A percentile compares a stretch with the other conserved stretches of the same genome.
Conservation (phyloP, 2,113 vertebrate species). For the Lathamus discolor region DNA sequence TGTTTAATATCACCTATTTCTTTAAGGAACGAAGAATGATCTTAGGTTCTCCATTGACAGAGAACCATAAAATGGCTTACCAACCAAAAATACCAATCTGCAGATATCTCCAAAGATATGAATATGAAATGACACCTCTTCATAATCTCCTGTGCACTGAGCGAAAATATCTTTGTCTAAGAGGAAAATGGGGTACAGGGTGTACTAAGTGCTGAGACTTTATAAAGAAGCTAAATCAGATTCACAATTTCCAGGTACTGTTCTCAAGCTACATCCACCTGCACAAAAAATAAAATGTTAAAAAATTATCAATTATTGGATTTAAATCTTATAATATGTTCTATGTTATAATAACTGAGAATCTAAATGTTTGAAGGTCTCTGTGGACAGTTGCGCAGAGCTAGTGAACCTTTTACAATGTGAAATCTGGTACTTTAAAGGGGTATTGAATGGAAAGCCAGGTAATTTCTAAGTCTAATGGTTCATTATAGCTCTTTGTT, state of each 20-base stretch:
- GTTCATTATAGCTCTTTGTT: not conserved
- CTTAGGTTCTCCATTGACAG: not conserved
- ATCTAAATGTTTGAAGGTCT: not conserved
- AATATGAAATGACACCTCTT: not conserved
- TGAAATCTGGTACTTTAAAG: not conserved
- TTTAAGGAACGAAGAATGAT: not conserved
- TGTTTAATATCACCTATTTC: not conserved
- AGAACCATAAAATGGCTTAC: not conserved
- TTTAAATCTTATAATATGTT: not conserved
- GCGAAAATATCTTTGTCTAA: not conserved
- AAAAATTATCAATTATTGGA: not conserved
- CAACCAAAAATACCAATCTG: not conserved
- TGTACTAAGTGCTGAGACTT: not conserved
- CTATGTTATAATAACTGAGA: not conserved
- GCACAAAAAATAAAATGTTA: not conserved
- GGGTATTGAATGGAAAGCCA: not conserved
- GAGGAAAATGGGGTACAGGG: not conserved
- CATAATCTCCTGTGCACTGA: not conserved
- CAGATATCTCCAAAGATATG: not conserved
- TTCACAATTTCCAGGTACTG: not conserved
- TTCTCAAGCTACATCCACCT: not conserved
- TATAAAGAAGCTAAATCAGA: not conserved
- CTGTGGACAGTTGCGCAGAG: not conserved
- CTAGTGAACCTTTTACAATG: not conserved
- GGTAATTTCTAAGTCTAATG: not conserved